A percentile compares a stretch with the other conserved stretches of the same genome.
These are phyloP conservation scores for Unio pictorum DNA, from an alignment of 2,888 invertebrate species.

Conservation along the genomic window DNA sequence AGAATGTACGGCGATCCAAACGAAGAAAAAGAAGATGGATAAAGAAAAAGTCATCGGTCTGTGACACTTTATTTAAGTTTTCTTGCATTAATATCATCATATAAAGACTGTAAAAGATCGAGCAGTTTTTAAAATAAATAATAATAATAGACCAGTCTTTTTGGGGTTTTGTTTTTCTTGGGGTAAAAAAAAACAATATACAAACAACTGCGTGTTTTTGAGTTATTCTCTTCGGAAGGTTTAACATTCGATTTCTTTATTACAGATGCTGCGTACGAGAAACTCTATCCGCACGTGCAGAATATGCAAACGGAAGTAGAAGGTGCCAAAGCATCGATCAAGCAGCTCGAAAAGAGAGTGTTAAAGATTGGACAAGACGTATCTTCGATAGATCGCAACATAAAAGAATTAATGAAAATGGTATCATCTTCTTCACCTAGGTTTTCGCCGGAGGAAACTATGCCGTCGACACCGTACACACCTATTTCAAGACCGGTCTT, in stretches of 20 bases:
- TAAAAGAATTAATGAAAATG: slow-evolving; percentile 39
- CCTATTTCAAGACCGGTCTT: slow-evolving; percentile 16
- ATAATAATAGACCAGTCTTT: too few relatives aligned
- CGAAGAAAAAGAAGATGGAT: too few relatives aligned
- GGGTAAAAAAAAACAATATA: too few relatives aligned
- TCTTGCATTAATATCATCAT: too few relatives aligned
- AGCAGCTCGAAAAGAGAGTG: slow-evolving; percentile 47
- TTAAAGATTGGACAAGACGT: slow-evolving; percentile 40
- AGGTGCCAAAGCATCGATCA: slow-evolving; percentile 50
- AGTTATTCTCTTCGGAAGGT: too few relatives aligned
- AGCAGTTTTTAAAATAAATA: too few relatives aligned
- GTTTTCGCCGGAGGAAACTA: slow-evolving; percentile 23
- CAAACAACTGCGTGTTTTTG: too few relatives aligned
- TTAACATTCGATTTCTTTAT: not conserved
- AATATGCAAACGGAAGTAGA: slow-evolving; percentile 56
- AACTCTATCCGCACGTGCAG: slow-evolving; percentile 39
- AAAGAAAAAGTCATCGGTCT: too few relatives aligned
- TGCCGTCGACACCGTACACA: slow-evolving; percentile 24
- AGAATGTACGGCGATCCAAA: too few relatives aligned
- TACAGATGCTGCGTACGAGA: slow-evolving; percentile 25
- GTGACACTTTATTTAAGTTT: too few relatives aligned
- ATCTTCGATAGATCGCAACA: slow-evolving; percentile 32
- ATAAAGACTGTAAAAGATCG: too few relatives aligned
- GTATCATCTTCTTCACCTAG: slow-evolving; percentile 17
- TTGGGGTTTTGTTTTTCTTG: too few relatives aligned